Evolutionary conservation across 2,797 vertebrate species (phyloP), one percentile per base, ranked within the genome.

Genomic region (Enteromius mattozi): DNA sequence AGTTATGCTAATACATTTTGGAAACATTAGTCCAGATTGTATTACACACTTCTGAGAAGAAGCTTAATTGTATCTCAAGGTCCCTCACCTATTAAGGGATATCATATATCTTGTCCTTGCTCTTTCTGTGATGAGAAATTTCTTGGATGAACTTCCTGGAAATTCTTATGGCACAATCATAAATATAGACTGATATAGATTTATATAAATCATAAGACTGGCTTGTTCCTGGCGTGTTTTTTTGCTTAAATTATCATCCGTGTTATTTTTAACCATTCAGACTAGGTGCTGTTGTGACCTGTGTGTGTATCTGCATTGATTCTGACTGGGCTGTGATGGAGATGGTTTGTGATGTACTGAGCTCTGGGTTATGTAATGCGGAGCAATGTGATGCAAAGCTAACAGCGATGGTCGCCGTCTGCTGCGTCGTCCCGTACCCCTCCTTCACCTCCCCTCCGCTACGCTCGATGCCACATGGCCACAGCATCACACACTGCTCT

Each of bases 331-430:
- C 87, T 72, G 88, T 92, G 90, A 90, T 89, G 91, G 83, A 47
- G 72, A 87, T 84, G 82, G 86, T 85, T 87, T 89, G 75, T 89
- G 86, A 87, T 76, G 88, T 82, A 91, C 86, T 66, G 81, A 86
- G 76, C 88, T 88, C 69, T 35, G 51, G 63, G 86, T 94, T 94
- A 95, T 94, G 93, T 93, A 94, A 95, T 90, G 81, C 59, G 89
- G 90, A 92, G 88, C 83, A 90, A 91, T 91, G 86, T 90, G 90
- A 93, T 63, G 24, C 27, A 63, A 63, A 63, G 88, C 84, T 87
- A 82, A 85, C 78, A 27, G 85, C 87, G 81, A 80, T 27, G 79
- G 88, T 87, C 91, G 86, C 87, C 83, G 19, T 65, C 86, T 89
- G 89, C 83, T 51, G n/a, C 65, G 42, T 68, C 56, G 78, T 77